Evolutionary conservation across 2,797 vertebrate species (phyloP).

Genomic region (Anguilla obscura): DNA sequence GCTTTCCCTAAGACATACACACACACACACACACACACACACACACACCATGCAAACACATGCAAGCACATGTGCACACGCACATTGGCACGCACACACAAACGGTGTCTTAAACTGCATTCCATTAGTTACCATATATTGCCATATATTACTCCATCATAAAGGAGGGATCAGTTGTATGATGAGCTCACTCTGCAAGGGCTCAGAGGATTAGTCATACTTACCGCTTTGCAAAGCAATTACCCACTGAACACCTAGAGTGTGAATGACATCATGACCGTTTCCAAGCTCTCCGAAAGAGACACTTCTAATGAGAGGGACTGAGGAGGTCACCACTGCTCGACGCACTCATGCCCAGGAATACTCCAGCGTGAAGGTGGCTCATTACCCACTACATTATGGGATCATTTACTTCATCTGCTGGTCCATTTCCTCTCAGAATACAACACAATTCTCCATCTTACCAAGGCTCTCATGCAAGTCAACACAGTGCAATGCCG

Average conservation of each 20-base stretch:
- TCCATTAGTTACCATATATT: conserved; percentile 1
- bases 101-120: neutral
- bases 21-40: neutral
- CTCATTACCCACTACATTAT: conserved; percentile 1
- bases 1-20: neutral
- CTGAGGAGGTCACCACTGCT: neutral
- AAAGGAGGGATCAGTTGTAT: neutral
- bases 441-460: neutral
- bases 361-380: conserved; percentile 4
- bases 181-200: conserved; percentile 3
- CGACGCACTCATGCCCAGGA: neutral
- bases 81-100: neutral
- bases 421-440: neutral
- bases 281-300: neutral
- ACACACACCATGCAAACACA: neutral
- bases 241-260: conserved; percentile 6
- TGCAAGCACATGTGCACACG: too few species aligned
- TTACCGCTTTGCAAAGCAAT: conserved; percentile 3
- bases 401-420: neutral
- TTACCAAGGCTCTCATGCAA: neutral
- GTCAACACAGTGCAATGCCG: neutral
- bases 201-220: conserved; percentile 18
- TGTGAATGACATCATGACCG: conserved; percentile 16
- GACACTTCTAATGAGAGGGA: conserved; percentile 12
- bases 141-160: neutral